These are phyloP conservation scores for Tenrec ecaudatus DNA, from an alignment of 2,113 vertebrate species.

Conservation along the genomic window DNA sequence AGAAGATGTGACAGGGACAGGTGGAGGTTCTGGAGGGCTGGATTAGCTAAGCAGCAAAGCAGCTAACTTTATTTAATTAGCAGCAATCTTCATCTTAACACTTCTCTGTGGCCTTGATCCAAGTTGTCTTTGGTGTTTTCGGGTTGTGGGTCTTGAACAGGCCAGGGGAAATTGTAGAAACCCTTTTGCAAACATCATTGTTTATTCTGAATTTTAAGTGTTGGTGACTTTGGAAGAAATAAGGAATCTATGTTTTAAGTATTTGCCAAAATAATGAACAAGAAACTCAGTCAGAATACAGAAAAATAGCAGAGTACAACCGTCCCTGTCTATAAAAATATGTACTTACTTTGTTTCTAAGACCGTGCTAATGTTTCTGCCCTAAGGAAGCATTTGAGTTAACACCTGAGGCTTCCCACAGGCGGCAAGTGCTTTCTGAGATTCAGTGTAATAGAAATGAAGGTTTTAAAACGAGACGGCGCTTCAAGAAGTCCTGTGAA, in stretches of 20 bases:
- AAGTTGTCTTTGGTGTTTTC: not conserved
- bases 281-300: slow-evolving; percentile 39
- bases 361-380: not conserved
- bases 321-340: slow-evolving; percentile 39
- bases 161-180: not conserved
- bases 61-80: not conserved
- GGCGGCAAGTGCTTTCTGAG: slow-evolving; percentile 34
- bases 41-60: slow-evolving; percentile 42
- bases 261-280: slow-evolving; percentile 42
- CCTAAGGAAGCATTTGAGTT: not conserved
- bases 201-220: slow-evolving; percentile 16
- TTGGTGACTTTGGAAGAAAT: slow-evolving; percentile 41
- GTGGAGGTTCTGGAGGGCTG: not conserved
- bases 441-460: slow-evolving; percentile 28
- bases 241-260: slow-evolving; percentile 15
- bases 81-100: not conserved
- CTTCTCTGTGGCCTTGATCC: not conserved
- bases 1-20: slow-evolving; percentile 73
- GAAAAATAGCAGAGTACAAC: not conserved
- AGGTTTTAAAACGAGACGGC: slow-evolving; percentile 52
- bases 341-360: slow-evolving; percentile 28
- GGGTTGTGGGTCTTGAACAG: not conserved
- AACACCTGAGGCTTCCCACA: slow-evolving; percentile 5
- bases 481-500: slow-evolving; percentile 2
- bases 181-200: not conserved